Percentiles rank a stretch among this genome's conserved stretches.
These are phyloP conservation scores for Epinephelus awoara DNA, from an alignment of 2,797 vertebrate species.

Conservation along the genomic window DNA sequence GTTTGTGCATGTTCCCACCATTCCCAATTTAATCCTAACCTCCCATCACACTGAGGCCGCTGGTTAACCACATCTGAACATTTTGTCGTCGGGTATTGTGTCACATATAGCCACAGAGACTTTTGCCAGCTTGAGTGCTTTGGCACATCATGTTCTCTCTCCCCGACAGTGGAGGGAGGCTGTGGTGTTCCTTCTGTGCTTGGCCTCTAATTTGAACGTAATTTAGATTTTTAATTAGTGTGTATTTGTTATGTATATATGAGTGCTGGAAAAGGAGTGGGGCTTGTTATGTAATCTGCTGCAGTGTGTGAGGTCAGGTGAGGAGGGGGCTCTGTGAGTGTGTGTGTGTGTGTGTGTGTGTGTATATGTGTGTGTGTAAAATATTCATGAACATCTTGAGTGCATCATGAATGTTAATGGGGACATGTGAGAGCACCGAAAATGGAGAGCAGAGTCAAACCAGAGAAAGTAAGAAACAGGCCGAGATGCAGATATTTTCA, in stretches of 20 bases:
- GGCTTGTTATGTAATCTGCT: slow-evolving; percentile 68
- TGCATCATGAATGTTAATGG: slow-evolving; percentile 74
- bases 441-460: slow-evolving; percentile 31
- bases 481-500: slow-evolving; percentile 17
- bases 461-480: slow-evolving; percentile 14
- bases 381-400: slow-evolving; percentile 70
- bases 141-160: background rate
- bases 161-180: background rate
- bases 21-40: slow-evolving; percentile 11
- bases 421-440: slow-evolving; percentile 52
- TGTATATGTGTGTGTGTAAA: slow-evolving; percentile 36
- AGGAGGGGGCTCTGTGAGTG: slow-evolving; percentile 31
- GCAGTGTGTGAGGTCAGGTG: slow-evolving; percentile 66
- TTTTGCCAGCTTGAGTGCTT: background rate
- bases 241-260: slow-evolving; percentile 22
- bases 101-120: background rate
- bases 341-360: slow-evolving; percentile 15
- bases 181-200: background rate
- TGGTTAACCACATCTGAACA: slow-evolving; percentile 10
- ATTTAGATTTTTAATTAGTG: background rate
- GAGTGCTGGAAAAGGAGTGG: slow-evolving; percentile 12
- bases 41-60: background rate
- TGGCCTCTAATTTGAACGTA: slow-evolving; percentile 2
- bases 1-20: background rate
- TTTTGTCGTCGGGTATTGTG: slow-evolving; percentile 11